These are phyloP conservation scores for Oreochromis niloticus DNA, from an alignment of 2,113 vertebrate genomes.

Conservation along the genomic window DNA sequence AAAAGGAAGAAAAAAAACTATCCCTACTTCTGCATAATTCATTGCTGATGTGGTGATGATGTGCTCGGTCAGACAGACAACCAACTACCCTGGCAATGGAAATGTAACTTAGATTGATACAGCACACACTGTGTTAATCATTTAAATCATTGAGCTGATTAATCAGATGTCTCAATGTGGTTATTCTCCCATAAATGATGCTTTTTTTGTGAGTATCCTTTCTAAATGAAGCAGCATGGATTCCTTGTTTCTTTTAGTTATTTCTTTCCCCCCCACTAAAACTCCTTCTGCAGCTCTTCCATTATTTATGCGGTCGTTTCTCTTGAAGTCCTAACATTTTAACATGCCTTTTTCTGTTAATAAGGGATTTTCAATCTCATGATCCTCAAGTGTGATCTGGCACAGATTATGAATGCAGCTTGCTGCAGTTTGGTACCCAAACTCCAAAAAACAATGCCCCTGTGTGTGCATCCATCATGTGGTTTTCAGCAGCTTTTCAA, in stretches of 20 bases:
- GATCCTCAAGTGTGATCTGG: background rate
- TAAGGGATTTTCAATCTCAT: background rate
- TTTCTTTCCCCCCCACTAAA: background rate
- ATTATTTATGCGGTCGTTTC: background rate
- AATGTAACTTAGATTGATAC: constrained; percentile 39
- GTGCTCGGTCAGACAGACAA: constrained; percentile 47
- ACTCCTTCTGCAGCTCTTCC: background rate
- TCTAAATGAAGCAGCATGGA: background rate
- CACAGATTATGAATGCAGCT: background rate
- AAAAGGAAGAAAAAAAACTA: background rate
- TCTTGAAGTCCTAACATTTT: background rate
- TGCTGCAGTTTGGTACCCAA: background rate
- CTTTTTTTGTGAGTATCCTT: background rate
- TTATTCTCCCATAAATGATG: background rate
- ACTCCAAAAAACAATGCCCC: background rate
- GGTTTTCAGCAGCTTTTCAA: background rate
- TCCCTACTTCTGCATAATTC: constrained; percentile 44
- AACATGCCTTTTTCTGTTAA: background rate
- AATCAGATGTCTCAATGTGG: background rate
- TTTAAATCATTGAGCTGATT: constrained; percentile 32
- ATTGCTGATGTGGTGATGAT: constrained; percentile 51
- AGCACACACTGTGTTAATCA: constrained; percentile 15
- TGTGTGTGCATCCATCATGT: background rate
- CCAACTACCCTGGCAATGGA: constrained; percentile 23
- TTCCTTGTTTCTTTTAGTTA: background rate